These are phyloP conservation scores for Corbicula japonica DNA, from an alignment of 2,888 invertebrate species.

Conservation along the genomic window DNA sequence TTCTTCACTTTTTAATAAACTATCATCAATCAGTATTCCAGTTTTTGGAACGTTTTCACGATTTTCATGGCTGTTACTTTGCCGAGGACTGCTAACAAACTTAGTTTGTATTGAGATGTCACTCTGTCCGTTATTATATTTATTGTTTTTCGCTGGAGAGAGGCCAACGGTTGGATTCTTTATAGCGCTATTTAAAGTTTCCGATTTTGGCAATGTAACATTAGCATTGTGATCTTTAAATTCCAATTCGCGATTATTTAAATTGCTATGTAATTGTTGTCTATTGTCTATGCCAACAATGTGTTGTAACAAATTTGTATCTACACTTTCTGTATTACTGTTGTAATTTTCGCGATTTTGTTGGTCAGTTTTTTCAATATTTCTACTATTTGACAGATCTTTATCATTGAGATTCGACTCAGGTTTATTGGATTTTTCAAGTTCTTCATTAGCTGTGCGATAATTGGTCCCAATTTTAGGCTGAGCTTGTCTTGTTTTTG, in stretches of 20 bases:
- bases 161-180: conserved; percentile 44
- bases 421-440: conserved; percentile 25
- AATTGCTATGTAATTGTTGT: conserved; percentile 32
- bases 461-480: conserved; percentile 30
- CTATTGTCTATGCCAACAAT: conserved; percentile 33
- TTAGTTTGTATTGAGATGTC: conserved; percentile 34
- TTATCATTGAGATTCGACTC: conserved; percentile 4
- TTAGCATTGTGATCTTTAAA: conserved; percentile 51
- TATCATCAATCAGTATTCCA: conserved; percentile 18
- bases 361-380: conserved; percentile 6
- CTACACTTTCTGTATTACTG: conserved; percentile 30
- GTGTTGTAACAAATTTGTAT: conserved; percentile 10
- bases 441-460: conserved; percentile 24
- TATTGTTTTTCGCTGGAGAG: conserved; percentile 44
- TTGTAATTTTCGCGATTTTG: conserved; percentile 9
- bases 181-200: conserved; percentile 46
- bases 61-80: conserved; percentile 9
- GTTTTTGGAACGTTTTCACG: conserved; percentile 4
- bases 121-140: conserved; percentile 28
- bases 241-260: conserved; percentile 20
- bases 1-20: conserved; percentile 22
- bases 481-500: conserved; percentile 13
- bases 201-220: conserved; percentile 59
- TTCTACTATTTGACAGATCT: conserved; percentile 17
- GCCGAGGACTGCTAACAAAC: not conserved